Evolutionary conservation across 2,113 vertebrate species (phyloP), one percentile per base, ranked within the genome.

Genomic region (Carettochelys insculpta): DNA sequence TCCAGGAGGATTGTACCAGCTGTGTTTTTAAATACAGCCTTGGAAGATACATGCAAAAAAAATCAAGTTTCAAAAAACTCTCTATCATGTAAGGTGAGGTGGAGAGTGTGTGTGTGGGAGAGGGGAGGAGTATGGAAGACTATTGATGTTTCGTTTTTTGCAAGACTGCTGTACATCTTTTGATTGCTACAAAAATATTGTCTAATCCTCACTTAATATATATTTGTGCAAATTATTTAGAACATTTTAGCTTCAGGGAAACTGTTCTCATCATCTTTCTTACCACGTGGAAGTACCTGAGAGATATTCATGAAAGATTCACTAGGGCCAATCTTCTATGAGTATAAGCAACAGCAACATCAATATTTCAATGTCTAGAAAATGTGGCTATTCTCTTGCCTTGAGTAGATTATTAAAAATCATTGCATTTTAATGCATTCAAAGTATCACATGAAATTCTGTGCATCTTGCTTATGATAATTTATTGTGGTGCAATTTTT

Each of bases 281-380:
- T 95, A 80, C 92, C 90, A 93, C 29, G 0, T 87, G 53, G 82
- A 97, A 90, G 53, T 77, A 92, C 85, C 91, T 97, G 96, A 98
- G 98, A 98, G 94, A 97, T 96, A 97, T 92, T 98, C 97, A 98
- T 98, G 91, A 98, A 99, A 98, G 97, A 98, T 98, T 98, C 97
- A 98, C 97, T 82, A 96, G 68, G 94, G 95, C 92, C 95, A 98
- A 98, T 98, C 98, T 98, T 98, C 97, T 98, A 95, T 86, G 94
- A 95, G 92, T 97, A 96, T 95, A 97, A 97, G 97, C 97, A 97
- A 98, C 89, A 96, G 95, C 95, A 96, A 86, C 97, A 98, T 98
- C 97, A 98, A 98, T 98, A 98, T 99, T 99, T 98, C 97, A 98
- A 94, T 88, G 93, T 96, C 92, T 95, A 73, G 65, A 94, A 97